A percentile compares a stretch with the other conserved stretches of the same genome.
Conservation (phyloP, 2,888 invertebrate genomes). For the Brachylomia viminalis region DNA sequence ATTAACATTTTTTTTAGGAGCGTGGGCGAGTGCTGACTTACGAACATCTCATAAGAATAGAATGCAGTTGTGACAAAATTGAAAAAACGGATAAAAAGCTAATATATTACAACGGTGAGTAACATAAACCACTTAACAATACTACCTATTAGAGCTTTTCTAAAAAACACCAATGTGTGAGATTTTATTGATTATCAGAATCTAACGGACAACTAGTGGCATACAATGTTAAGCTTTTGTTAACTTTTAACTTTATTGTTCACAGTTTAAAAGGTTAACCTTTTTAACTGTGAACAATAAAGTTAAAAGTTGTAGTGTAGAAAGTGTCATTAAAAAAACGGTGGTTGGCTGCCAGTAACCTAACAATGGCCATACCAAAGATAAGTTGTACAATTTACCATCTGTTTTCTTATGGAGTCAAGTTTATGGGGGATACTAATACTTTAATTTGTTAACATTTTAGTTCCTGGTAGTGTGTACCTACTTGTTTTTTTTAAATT, state of each 20-base stretch:
- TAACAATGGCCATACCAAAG: slow-evolving; percentile 22
- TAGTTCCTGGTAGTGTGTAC: not conserved
- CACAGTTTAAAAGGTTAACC: slow-evolving; percentile 13
- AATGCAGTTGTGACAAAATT: slow-evolving; percentile 42
- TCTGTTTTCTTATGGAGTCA: not conserved
- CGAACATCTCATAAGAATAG: slow-evolving; percentile 10
- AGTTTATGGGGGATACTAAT: not conserved
- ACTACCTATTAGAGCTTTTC: slow-evolving; percentile 30
- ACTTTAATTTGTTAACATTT: not conserved
- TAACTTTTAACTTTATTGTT: slow-evolving; percentile 16
- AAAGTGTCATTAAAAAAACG: slow-evolving; percentile 36
- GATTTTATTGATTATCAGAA: slow-evolving; percentile 24
- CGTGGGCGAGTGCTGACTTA: slow-evolving; percentile 14
- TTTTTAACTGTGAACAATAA: too few species aligned
- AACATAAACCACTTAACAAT: slow-evolving; percentile 37
- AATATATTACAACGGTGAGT: slow-evolving; percentile 52
- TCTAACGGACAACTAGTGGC: slow-evolving; percentile 36
- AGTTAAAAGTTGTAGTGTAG: slow-evolving; percentile 9
- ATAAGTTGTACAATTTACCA: not conserved
- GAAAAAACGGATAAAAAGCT: slow-evolving; percentile 18
- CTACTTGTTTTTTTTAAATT: not conserved
- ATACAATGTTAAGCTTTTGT: slow-evolving; percentile 5
- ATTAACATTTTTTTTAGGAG: slow-evolving; percentile 17
- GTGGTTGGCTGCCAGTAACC: slow-evolving; percentile 47
- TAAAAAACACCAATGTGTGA: slow-evolving; percentile 23